Base-by-base conservation (phyloP, 1,140 invertebrate species). In the Sweltsa coloradensis region DNA sequence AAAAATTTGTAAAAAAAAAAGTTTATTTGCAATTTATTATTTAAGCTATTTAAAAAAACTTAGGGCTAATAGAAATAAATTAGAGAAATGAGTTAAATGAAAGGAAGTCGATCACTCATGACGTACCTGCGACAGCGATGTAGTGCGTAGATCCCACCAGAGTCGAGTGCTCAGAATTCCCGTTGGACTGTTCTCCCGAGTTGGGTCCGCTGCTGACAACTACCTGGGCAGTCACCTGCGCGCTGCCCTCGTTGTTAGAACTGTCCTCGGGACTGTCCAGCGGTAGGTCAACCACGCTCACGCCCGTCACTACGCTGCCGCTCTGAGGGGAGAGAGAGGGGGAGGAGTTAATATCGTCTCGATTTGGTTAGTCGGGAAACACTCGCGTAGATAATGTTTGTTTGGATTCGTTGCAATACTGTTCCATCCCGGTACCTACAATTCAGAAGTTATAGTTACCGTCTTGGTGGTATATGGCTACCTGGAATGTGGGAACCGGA, bases 111-210 rank as follows among this genome's bases (percentile, higher is more conserved):
- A 31, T 45, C 24, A 34, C 37, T 5, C 25, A 24, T n/a, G 5
- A 49, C 45, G 52, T 59, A 71, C 70, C 70, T 61, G 70, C 69
- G 41, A 72, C 70, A 42, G 69, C 72, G 39, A 72, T 72, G 44
- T 70, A 71, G 46, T 72, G 70, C 11, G 70, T 66, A 14, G 70
- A 70, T 41, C 64, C 66, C 3, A 57, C 56, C 21, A 56, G 55
- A 18, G 53, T 43, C 13, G 46, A 23, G 13, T n/a, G 46, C 22
- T 22, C 41, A 36, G 9, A 41, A 36, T 6, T 46, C 42, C 16
- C 34, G 25, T 37, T 24, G 21, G 44, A 9, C 42, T 47, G 41
- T 29, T 34, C 39, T 42, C 9, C 25, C 45, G 45, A 40, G 22
- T 27, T 43, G 41, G 22, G 31, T 34, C 40, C 26, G 31, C 47